Evolutionary conservation across 2,797 vertebrate genomes (phyloP), one percentile per base, ranked within the genome.

Genomic region (Rhinoraja longicauda): DNA sequence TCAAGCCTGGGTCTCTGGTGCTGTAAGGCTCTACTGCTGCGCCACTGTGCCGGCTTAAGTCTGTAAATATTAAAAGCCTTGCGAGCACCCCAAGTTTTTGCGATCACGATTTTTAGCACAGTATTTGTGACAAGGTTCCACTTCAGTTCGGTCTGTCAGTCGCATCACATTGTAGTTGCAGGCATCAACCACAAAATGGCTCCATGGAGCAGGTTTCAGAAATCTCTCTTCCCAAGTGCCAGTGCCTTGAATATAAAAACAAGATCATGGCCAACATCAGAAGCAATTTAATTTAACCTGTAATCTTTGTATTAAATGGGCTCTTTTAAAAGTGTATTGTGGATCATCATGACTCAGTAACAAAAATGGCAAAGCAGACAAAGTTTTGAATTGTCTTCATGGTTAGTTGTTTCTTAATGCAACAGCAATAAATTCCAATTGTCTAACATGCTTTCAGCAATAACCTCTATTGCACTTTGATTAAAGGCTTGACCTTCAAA

Each of bases 401-500:
- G 64, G 64, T 62, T 36, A 21, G 59, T 88, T 67, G 62, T 62
- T 88, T 88, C 84, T 88, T 67, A 88, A 67, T 88, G 21, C 3
- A 24, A 36, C 17, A 88, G 62, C n/a, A 32, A 88, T 88, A 88
- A 88, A 88, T 88, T 88, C 62, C 59, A 88, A 88, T 88, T 67
- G 62, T 88, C 15, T 62, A 36, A 88, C n/a, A 32, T 88, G 84
- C 84, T 88, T 88, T 88, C 84, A 88, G 84, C 84, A 88, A 64
- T 88, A 88, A 88, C 84, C 82, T 86, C 82, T 67, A 67, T 84
- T 36, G 84, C 84, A 88, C 62, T 88, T 88, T 67, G 84, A 88
- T 88, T 88, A 88, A 88, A 88, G 62, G 84, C 84, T 67, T 88
- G 84, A 88, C 84, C 84, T 88, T 88, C 84, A 88, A 88, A 32